Base-by-base conservation (phyloP, 2,113 vertebrate genomes). In the Sorex fumeus region DNA sequence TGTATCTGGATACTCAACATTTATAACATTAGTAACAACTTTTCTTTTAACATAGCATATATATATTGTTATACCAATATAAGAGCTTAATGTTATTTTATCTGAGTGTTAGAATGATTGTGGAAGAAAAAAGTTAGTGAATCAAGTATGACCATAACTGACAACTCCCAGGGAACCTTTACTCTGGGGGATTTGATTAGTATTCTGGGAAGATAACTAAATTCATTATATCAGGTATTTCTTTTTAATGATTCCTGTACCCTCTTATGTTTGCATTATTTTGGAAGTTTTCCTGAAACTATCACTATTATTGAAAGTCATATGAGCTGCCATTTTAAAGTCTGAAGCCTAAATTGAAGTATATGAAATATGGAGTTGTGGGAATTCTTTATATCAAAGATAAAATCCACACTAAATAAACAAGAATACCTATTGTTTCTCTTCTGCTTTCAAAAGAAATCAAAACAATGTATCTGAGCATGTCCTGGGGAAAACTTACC, bases 401-500 rank as follows among this genome's bases (percentile, higher is more conserved):
- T 36, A 77, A 16, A 0, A 76, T 66, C 10, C 2, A 43, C 43
- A 74, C 7, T 5, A 79, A 92, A 93, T 30, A 78, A 83, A 70
- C 0, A 72, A 9, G 7, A 70, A 75, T 45, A 1, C 32, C 0
- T 50, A 18, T 15, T 23, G 1, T 86, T 85, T 60, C 50, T 0
- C 2, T 30, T 60, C 0, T 81, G 67, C 69, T 18, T 76, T 94
- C 34, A 19, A 80, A 91, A 66, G 2, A 87, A 53, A 47, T 84
- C 15, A 88, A 91, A 66, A 66, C 30, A 28, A 66, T 57, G 9
- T 12, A 30, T 53, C 83, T 3, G 12, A 62, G 28, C 30, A 32
- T 47, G 10, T 85, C 23, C 15, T 87, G 50, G 3, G 69, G 19
- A 47, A 92, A 80, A 90, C 27, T 84, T 93, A 90, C 45, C 2